Base-by-base conservation (phyloP, 2,888 invertebrate genomes). In the Morpho helenor region DNA sequence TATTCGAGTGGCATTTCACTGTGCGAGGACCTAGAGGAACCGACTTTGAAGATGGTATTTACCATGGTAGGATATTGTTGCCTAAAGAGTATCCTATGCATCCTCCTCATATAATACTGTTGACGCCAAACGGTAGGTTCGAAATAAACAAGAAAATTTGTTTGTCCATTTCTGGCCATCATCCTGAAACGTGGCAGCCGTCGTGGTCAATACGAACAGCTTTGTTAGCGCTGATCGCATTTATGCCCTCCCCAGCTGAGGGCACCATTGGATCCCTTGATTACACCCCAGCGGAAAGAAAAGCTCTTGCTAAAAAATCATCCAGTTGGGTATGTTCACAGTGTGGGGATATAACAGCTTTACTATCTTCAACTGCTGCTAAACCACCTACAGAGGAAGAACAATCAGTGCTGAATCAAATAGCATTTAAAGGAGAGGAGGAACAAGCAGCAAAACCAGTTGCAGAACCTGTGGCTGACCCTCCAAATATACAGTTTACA, bases 1-100 rank as follows among this genome's bases (percentile, higher is more conserved):
- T 98, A 54, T 98, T 99, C 82, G 98, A 98, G 80, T 99, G 98
- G 98, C 98, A 99, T 83, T 98, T 99, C 79, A 98, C 98, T 0
- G 95, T 98, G 4, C 93, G 96, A 73, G 98, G 98, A 7, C 97
- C 98, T 2, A 93, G 94, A 55, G 95, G 95, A 31, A 95, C 97
- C 0, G 97, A 97, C 69, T 98, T 97, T 82, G 96, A 96, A 70
- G 95, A 94, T 61, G 98, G 98, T 43, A 92, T 96, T 64, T 98
- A 98, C 80, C 98, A 99, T 80, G 98, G 97, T 5, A 92, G 98
- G 69, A 98, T 98, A 77, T 87, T 97, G 60, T 88, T 98, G 66
- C 98, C 98, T 0, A 94, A 97, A 56, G 97, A 98, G 70, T 98
- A 98, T 85, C 98, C 98, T 0, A 98, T 99, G 98, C 98, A 98